Percentiles rank a stretch among this genome's conserved stretches.
phyloP scores from a whole-genome alignment of 2,113 vertebrate species.

The Planiliza haematocheilus region DNA sequence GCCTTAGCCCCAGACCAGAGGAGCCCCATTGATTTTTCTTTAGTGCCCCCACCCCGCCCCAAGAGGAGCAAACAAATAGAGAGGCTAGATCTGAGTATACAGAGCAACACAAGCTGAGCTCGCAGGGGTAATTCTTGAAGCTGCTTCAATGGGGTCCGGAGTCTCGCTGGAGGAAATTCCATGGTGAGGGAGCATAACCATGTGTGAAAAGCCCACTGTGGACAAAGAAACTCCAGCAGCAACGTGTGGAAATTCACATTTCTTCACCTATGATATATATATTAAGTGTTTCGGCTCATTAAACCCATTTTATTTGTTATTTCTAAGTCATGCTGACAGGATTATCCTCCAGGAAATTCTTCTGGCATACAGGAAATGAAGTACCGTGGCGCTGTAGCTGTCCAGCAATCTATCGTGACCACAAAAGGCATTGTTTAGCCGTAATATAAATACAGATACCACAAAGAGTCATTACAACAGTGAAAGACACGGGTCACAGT shows the following conservation, averaged over 20 bases:
- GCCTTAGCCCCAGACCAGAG: conserved; percentile 66
- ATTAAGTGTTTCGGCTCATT: not conserved
- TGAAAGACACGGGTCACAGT: not conserved
- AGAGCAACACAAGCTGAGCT: conserved; percentile 52
- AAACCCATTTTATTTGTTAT: not conserved
- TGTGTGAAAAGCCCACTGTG: conserved; percentile 28
- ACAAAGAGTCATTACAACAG: not conserved
- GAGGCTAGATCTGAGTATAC: conserved; percentile 60
- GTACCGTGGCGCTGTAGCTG: not conserved
- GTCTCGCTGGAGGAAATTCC: conserved; percentile 49
- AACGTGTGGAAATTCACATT: not conserved
- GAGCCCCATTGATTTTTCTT: conserved; percentile 79
- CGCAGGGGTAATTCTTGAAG: conserved; percentile 53
- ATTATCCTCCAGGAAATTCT: not conserved
- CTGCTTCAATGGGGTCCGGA: conserved; percentile 55
- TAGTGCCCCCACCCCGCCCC: conserved; percentile 44
- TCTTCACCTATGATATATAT: not conserved
- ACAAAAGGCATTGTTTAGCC: not conserved
- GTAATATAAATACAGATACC: not conserved
- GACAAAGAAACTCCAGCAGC: not conserved
- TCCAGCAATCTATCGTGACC: not conserved
- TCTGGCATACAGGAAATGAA: not conserved
- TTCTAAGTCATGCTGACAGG: not conserved
- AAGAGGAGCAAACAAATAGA: conserved; percentile 69
- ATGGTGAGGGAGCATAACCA: conserved; percentile 39